These are phyloP conservation scores for Osmerus eperlanus DNA, from an alignment of 2,113 vertebrate genomes.

Conservation along the genomic window DNA sequence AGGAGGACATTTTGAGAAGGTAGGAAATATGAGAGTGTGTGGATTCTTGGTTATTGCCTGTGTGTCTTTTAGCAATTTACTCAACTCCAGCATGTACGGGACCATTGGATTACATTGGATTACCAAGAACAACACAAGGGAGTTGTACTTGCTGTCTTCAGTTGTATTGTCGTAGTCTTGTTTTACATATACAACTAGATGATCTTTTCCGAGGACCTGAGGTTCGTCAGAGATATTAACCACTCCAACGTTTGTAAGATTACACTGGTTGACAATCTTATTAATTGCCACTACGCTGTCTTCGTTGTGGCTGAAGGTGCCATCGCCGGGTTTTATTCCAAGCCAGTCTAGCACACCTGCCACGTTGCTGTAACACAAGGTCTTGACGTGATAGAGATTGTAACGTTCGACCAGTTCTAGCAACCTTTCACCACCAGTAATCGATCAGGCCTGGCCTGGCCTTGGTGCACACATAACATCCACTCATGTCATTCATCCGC, in stretches of 20 bases:
- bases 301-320: background rate
- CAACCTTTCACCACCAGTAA: too few species aligned
- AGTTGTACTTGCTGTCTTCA: background rate
- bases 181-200: background rate
- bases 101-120: background rate
- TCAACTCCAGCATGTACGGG: background rate
- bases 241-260: too few species aligned
- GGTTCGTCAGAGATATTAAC: too few species aligned
- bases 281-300: background rate
- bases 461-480: too few species aligned
- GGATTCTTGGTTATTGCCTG: fast-evolving
- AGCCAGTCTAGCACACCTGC: background rate
- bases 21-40: background rate
- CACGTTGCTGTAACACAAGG: background rate
- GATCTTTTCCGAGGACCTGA: too few species aligned
- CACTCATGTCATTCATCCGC: too few species aligned
- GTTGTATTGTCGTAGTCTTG: fast-evolving
- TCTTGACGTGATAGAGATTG: background rate
- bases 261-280: too few species aligned
- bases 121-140: background rate
- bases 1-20: fast-evolving
- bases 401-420: background rate
- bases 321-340: background rate
- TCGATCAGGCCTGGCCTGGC: too few species aligned
- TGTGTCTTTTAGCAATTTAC: background rate